Evolutionary conservation across 2,888 invertebrate genomes (phyloP), one percentile per base, ranked within the genome.

Genomic region (Agrilus cyanescens): DNA sequence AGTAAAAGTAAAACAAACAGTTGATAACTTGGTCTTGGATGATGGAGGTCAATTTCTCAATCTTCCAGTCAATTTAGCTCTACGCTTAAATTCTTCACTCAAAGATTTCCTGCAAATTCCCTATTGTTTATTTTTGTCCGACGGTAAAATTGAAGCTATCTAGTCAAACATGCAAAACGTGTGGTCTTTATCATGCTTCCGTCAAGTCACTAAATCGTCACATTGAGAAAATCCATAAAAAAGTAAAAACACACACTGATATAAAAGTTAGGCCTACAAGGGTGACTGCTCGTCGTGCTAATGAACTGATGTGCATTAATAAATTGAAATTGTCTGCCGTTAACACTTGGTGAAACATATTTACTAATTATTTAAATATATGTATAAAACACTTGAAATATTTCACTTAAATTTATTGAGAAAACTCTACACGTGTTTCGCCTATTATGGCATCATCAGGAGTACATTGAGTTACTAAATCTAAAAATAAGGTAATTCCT

Each of bases 141-240:
- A 37, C 41, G 37, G 37, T 41, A 29, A 36, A 41, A 30, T 36
- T 30, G 31, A 41, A 6, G 31, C 18, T 37, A 30, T 29, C 41
- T 37, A 37, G 37, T 37, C 10, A 4, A 25, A 25, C 25, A 25
- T 25, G 25, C 25, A 25, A 25, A 25, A 25, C 16, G 18, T 37
- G 41, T 30, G 31, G 31, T 37, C 37, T 38, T 31, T 32, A 43
- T 38, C 18, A 32, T 25, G 41, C 41, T 41, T 37, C 41, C 36
- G 16, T 37, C 41, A 38, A 43, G 25, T 43, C 33, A 43, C 29
- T 43, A 43, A 40, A 44, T 44, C 36, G 40, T 40, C 43, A 43
- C 38, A 43, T 44, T 34, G 41, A 41, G 37, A 38, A 44, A 41
- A 44, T 37, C 41, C 41, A 41, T 44, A 41, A 41, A 43, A 44